Conservation (phyloP, 2,888 invertebrate species). For the Galerucella calmariensis region DNA sequence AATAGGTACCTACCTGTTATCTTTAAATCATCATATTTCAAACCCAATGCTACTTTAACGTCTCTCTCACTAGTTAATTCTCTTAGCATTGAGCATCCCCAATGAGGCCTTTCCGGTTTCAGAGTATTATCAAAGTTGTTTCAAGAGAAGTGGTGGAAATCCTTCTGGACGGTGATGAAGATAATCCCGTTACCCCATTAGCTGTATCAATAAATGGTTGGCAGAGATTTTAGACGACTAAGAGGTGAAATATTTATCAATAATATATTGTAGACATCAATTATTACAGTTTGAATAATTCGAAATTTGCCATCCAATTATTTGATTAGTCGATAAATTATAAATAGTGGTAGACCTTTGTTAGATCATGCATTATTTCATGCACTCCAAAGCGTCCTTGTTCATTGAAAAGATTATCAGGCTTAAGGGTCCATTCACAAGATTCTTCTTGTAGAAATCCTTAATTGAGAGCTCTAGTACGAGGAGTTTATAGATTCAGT, state of each 20-base stretch:
- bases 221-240: background rate
- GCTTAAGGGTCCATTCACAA: too few species aligned
- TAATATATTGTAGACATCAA: too few species aligned
- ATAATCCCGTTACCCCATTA: constrained; percentile 17
- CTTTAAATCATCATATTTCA: background rate
- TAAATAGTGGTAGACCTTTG: background rate
- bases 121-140: constrained; percentile 8
- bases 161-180: constrained; percentile 1
- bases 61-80: background rate
- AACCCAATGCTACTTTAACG: background rate
- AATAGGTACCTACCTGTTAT: background rate
- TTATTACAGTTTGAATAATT: too few species aligned
- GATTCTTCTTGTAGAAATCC: too few species aligned
- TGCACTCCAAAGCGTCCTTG: too few species aligned
- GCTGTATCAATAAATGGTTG: constrained; percentile 2
- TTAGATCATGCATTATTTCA: too few species aligned
- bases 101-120: constrained; percentile 2
- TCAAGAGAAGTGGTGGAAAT: constrained; percentile 10
- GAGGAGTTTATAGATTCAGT: too few species aligned
- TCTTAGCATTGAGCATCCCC: constrained; percentile 10
- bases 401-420: too few species aligned
- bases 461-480: too few species aligned
- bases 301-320: too few species aligned
- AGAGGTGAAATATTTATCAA: too few species aligned
- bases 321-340: background rate